A percentile compares a stretch with the other conserved stretches of the same genome.
phyloP scores from a whole-genome alignment of 1,140 invertebrate species.

The Wasmannia auropunctata region DNA sequence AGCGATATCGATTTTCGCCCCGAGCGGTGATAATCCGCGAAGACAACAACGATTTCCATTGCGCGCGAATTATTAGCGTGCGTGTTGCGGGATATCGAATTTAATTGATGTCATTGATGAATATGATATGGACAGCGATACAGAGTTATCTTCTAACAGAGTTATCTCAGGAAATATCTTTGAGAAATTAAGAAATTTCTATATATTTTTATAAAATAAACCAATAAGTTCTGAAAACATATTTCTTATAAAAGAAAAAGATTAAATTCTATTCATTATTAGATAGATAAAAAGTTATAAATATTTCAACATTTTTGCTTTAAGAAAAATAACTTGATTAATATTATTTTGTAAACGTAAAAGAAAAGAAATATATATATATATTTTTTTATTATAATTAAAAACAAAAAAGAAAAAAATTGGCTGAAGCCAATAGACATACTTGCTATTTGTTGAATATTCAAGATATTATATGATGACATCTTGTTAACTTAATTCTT shows the following conservation, averaged over 20 bases:
- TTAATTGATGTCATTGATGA: conserved; percentile 58
- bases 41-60: conserved; percentile 29
- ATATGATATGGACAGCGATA: neutral
- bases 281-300: neutral
- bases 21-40: conserved; percentile 3
- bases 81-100: conserved; percentile 15
- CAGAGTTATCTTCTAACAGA: neutral
- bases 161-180: neutral
- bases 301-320: neutral
- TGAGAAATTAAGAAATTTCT: neutral
- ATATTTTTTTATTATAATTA: no score
- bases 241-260: neutral
- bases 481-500: neutral
- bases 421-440: neutral
- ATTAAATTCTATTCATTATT: neutral
- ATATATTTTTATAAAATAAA: neutral
- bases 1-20: conserved; percentile 38
- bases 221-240: neutral
- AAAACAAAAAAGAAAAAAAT: neutral
- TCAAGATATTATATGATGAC: neutral
- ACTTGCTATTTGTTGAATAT: neutral
- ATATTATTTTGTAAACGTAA: neutral
- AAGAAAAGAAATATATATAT: no score
- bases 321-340: neutral
- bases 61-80: conserved; percentile 8